A percentile compares a stretch with the other conserved stretches of the same genome.
Evolutionary conservation across 2,797 vertebrate species (phyloP).

Genomic region (Poecilia velifera): DNA sequence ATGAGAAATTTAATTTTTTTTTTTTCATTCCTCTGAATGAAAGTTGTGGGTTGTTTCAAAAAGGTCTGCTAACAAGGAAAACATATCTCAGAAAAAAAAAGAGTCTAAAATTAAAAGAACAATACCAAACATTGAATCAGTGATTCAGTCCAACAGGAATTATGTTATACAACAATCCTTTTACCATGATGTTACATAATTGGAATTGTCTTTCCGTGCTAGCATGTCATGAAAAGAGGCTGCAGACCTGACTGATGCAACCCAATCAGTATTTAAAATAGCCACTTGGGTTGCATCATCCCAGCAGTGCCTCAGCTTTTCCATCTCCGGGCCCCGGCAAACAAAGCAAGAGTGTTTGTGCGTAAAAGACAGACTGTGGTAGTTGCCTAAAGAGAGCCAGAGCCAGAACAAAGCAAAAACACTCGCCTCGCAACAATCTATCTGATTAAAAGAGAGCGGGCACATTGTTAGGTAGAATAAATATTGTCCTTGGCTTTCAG

Average conservation of each 20-base stretch:
- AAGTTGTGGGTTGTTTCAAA: slow-evolving; percentile 17
- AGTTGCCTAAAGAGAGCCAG: slow-evolving; percentile 56
- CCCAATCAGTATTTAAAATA: slow-evolving; percentile 52
- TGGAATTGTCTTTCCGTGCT: background rate
- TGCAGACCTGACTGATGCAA: slow-evolving; percentile 49
- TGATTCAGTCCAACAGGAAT: background rate
- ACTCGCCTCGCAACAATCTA: slow-evolving; percentile 32
- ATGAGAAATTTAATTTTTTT: no score
- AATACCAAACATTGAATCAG: slow-evolving; percentile 14
- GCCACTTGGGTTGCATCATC: slow-evolving; percentile 57
- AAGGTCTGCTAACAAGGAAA: slow-evolving; percentile 28
- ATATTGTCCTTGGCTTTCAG: slow-evolving; percentile 52
- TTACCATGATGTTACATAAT: slow-evolving; percentile 5
- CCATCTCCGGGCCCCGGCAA: slow-evolving; percentile 69
- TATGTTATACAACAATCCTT: slow-evolving; percentile 8
- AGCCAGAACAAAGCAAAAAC: slow-evolving; percentile 62
- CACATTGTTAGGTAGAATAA: slow-evolving; percentile 52
- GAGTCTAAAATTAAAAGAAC: slow-evolving; percentile 4
- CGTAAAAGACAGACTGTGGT: slow-evolving; percentile 63
- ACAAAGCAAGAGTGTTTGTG: slow-evolving; percentile 48
- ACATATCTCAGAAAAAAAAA: slow-evolving; percentile 9
- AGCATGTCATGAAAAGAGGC: slow-evolving; percentile 5
- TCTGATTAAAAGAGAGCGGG: slow-evolving; percentile 40
- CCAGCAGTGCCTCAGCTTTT: slow-evolving; percentile 70
- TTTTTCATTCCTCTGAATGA: slow-evolving; percentile 11